Conservation (phyloP, 2,888 invertebrate species). For the Temnothorax ravouxi region DNA sequence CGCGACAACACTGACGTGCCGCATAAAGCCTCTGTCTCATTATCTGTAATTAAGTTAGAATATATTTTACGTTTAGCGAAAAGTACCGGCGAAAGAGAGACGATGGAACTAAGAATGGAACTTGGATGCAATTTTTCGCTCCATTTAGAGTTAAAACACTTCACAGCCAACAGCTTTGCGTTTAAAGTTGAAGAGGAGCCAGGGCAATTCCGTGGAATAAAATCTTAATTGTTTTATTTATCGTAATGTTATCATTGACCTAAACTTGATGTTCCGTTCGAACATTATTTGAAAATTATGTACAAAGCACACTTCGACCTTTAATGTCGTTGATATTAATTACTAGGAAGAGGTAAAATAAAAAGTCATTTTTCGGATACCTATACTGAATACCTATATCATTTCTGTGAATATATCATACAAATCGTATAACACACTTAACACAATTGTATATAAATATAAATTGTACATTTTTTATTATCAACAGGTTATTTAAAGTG, state of each 20-base stretch:
- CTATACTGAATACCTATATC: background rate
- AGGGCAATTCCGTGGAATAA: slow-evolving; percentile 10
- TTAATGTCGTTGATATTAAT: background rate
- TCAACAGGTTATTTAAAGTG: background rate
- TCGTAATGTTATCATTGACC: background rate
- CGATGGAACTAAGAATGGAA: background rate
- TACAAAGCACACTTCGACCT: background rate
- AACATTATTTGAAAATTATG: background rate
- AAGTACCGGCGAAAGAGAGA: background rate
- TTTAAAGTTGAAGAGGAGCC: slow-evolving; percentile 22
- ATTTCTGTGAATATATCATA: background rate
- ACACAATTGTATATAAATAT: too few relatives aligned
- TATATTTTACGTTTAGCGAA: background rate
- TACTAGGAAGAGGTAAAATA: background rate
- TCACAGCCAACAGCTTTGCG: background rate
- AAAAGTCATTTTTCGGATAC: background rate
- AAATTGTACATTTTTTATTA: background rate
- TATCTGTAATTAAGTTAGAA: slow-evolving; percentile 31
- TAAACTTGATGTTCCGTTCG: background rate
- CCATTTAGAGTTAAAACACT: background rate
- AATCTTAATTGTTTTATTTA: background rate
- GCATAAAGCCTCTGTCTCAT: slow-evolving; percentile 23
- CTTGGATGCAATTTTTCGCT: slow-evolving; percentile 27
- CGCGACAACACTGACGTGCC: background rate
- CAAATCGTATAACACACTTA: background rate